Percentiles rank a stretch among this genome's conserved stretches.
Conservation (phyloP, 2,113 vertebrate species). For the Ceyx margarethae region DNA sequence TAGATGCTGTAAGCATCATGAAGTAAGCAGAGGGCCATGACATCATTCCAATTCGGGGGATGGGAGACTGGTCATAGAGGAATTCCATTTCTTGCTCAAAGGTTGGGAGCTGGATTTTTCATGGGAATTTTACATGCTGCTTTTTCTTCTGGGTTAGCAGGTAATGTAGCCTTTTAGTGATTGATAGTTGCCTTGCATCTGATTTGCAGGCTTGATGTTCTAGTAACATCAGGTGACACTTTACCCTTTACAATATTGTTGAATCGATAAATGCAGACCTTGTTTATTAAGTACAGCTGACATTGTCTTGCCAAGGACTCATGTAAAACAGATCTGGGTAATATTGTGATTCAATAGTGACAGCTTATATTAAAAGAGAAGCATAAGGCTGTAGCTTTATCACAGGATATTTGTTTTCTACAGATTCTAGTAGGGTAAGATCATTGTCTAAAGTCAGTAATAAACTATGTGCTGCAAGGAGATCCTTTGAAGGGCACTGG, state of each 20-base stretch:
- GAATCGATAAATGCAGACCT: constrained; percentile 51
- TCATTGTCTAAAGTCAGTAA: constrained; percentile 19
- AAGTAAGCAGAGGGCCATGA: neutral
- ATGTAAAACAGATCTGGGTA: constrained; percentile 47
- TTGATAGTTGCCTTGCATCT: constrained; percentile 58
- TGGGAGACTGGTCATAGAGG: neutral
- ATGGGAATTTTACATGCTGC: neutral
- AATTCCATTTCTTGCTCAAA: neutral
- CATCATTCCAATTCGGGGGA: neutral
- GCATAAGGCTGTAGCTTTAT: constrained; percentile 34
- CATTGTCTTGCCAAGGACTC: constrained; percentile 53
- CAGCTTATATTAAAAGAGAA: constrained; percentile 42
- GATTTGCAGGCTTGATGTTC: constrained; percentile 58
- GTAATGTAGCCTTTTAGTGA: neutral
- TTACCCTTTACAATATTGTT: constrained; percentile 52
- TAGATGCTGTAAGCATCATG: neutral
- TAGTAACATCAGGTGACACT: constrained; percentile 58
- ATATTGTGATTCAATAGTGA: constrained; percentile 38
- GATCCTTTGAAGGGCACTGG: neutral
- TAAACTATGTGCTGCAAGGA: neutral
- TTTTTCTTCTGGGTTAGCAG: neutral
- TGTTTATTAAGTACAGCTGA: constrained; percentile 69
- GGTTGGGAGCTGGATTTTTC: neutral
- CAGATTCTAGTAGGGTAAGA: constrained; percentile 7
- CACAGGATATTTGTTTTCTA: constrained; percentile 60